These are phyloP conservation scores for Steatornis caripensis DNA, from an alignment of 2,113 vertebrate genomes.

Conservation along the genomic window DNA sequence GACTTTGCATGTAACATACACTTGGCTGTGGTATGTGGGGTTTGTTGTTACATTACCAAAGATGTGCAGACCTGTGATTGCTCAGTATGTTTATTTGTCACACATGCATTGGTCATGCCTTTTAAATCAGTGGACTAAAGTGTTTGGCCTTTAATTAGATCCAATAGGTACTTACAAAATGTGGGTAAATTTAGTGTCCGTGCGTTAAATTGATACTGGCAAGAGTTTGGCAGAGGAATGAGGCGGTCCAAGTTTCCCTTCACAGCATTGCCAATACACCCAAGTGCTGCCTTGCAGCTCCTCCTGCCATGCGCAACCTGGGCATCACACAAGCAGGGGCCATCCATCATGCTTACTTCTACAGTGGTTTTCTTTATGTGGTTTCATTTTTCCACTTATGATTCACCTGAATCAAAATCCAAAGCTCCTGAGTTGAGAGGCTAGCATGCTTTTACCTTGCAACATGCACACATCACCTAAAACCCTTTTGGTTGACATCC, in stretches of 20 bases:
- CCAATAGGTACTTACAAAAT: background rate
- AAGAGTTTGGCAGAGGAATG: background rate
- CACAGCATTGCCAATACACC: background rate
- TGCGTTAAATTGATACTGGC: background rate
- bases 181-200: background rate
- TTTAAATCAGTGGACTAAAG: background rate
- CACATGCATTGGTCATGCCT: slow-evolving; percentile 25
- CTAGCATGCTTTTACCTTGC: background rate
- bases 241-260: background rate
- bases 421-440: background rate
- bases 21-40: background rate
- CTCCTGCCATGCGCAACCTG: background rate
- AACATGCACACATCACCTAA: background rate
- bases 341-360: background rate
- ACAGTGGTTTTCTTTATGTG: background rate
- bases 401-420: background rate
- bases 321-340: background rate
- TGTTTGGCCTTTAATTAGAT: background rate
- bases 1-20: background rate
- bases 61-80: background rate
- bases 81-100: background rate
- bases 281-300: background rate
- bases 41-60: background rate
- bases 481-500: background rate
- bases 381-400: background rate